A percentile compares a stretch with the other conserved stretches of the same genome.
Evolutionary conservation across 30 jellyfish, hydroid and myxozoan species (phyloP).

Genomic region (Cassiopea andromeda): DNA sequence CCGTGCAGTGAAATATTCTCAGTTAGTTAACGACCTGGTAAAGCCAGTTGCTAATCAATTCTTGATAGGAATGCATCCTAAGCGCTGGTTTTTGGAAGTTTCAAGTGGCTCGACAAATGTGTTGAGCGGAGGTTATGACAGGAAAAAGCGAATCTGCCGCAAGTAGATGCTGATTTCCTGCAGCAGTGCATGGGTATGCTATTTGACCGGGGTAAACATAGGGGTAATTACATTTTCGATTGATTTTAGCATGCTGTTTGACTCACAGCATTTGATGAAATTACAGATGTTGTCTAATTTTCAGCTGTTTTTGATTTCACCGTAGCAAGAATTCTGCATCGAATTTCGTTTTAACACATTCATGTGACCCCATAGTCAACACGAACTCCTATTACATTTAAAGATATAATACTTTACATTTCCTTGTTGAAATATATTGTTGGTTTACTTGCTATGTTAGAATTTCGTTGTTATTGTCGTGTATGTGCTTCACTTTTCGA

Average conservation of each 20-base stretch:
- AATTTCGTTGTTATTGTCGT: too few species aligned
- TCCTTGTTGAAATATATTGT: too few species aligned
- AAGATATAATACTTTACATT: neutral
- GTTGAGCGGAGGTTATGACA: slow-evolving; percentile 46
- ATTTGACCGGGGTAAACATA: slow-evolving; percentile 25
- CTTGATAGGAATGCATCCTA: slow-evolving; percentile 58
- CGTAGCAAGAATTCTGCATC: slow-evolving; percentile 18
- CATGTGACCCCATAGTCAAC: neutral
- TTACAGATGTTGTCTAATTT: neutral
- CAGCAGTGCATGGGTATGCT: slow-evolving; percentile 20
- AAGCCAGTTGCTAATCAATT: slow-evolving; percentile 32
- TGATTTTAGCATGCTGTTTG: neutral
- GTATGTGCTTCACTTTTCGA: too few species aligned
- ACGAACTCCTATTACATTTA: neutral
- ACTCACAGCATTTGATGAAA: neutral
- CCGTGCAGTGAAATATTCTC: slow-evolving; percentile 27
- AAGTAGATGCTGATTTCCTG: slow-evolving; percentile 39
- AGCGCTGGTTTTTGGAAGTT: slow-evolving; percentile 42
- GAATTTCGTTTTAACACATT: neutral
- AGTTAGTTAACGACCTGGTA: slow-evolving; percentile 27
- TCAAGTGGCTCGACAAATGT: slow-evolving; percentile 25
- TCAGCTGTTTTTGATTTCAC: slow-evolving; percentile 7
- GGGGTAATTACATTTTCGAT: slow-evolving; percentile 4
- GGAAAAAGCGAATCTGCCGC: slow-evolving; percentile 33
- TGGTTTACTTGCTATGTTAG: too few species aligned